Evolutionary conservation across 2,888 invertebrate species (phyloP), one percentile per base, ranked within the genome.

Genomic region (Habrosyne pyritoides): DNA sequence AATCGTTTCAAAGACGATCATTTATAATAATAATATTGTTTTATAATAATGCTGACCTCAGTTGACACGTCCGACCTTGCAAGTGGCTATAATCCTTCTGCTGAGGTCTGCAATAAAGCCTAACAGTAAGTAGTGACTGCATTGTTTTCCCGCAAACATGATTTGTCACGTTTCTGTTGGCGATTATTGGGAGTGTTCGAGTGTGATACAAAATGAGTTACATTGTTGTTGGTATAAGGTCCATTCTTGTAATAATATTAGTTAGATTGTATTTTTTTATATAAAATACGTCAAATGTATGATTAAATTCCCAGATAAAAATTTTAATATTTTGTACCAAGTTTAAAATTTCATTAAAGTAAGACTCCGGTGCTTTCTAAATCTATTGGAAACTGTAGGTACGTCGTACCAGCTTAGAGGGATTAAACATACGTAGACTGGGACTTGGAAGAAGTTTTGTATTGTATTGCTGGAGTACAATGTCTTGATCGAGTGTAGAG

Each of bases 161-260:
- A 63, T 68, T 70, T 66, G 63, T 61, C 75, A 74, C 75, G 73
- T 75, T 60, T 61, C 60, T 57, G 56, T 1, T 10, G 8, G n/a
- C 12, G 10, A 56, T 56, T 30, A 12, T 18, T 18, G 14, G 12
- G 18, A 42, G n/a, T n/a, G n/a, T n/a, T n/a, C n/a, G n/a, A n/a
- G n/a, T 24, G 24, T 24, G 7, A 5, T 24, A 24, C 7, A 24
- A 24, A 24, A 5, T 24, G 24, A 24, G 3, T 3, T 24, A 24
- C 24, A 5, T 24, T 24, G 24, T 24, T 24, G 24, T 24, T 24
- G 24, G 7, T 24, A 24, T 24, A 24, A 24, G n/a, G n/a, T n/a
- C n/a, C n/a, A n/a, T n/a, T n/a, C n/a, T n/a, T n/a, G n/a, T 28
- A 28, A 28, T 8, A 28, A 2, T 28, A 28, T 28, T 6, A n/a